A percentile compares a stretch with the other conserved stretches of the same genome.
These are phyloP conservation scores for Drosophila arawakana DNA, from an alignment of 1,140 invertebrate genomes.

Conservation along the genomic window DNA sequence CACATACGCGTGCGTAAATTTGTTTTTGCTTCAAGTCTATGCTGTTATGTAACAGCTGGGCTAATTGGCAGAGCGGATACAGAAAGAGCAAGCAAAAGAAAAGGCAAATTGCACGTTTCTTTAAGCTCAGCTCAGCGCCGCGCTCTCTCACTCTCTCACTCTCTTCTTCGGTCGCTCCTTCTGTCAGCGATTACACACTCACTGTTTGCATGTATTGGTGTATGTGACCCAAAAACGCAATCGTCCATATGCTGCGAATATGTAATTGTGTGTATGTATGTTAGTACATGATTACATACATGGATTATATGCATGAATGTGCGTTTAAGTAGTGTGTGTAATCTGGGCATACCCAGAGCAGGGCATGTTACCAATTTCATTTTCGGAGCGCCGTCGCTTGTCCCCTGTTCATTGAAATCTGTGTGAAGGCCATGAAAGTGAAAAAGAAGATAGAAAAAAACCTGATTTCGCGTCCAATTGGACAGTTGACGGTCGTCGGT, in stretches of 20 bases:
- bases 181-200: conserved; percentile 6
- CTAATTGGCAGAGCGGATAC: conserved; percentile 79
- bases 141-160: conserved; percentile 5
- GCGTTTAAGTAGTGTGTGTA: conserved; percentile 13
- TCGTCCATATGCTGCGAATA: conserved; percentile 29
- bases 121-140: conserved; percentile 24
- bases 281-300: neutral
- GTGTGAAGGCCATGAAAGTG: conserved; percentile 82
- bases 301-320: neutral
- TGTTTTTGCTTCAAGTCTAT: conserved; percentile 40
- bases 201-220: neutral
- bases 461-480: conserved; percentile 56
- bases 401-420: conserved; percentile 65
- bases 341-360: conserved; percentile 68
- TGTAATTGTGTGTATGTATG: conserved; percentile 4
- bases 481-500: conserved; percentile 8
- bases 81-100: conserved; percentile 54
- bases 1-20: neutral
- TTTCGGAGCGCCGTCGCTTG: conserved; percentile 33
- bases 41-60: conserved; percentile 68
- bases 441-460: conserved; percentile 68
- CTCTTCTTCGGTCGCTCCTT: conserved; percentile 2
- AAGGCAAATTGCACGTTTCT: conserved; percentile 67
- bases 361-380: conserved; percentile 66
- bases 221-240: conserved; percentile 50